phyloP scores from a whole-genome alignment of 53 echinoderm and acorn worm genomes.

The Temnopleurus reevesii region DNA sequence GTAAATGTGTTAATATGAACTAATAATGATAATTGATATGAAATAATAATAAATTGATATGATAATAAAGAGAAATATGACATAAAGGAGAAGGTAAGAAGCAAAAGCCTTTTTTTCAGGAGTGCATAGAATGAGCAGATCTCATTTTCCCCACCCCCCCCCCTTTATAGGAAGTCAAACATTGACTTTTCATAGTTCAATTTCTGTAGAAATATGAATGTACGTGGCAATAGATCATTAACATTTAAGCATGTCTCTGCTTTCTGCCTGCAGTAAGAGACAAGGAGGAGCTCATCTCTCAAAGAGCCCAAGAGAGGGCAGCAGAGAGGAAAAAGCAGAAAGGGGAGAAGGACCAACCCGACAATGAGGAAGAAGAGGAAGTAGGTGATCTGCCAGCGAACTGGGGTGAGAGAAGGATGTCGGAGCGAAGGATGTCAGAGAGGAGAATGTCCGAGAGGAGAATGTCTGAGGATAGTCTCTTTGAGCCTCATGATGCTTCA shows the following conservation, averaged over 20 bases:
- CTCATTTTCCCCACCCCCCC: too few species aligned
- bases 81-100: too few species aligned
- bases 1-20: too few species aligned
- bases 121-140: too few species aligned
- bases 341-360: background rate
- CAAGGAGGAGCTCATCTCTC: conserved; percentile 29
- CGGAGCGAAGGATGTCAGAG: conserved; percentile 24
- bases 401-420: background rate
- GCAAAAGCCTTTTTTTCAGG: too few species aligned
- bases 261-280: conserved; percentile 19
- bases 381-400: background rate
- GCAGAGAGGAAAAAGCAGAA: conserved; percentile 47
- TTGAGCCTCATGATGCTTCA: conserved; percentile 50
- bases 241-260: background rate
- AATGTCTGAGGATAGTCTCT: background rate
- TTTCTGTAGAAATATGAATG: too few species aligned
- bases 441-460: conserved; percentile 45
- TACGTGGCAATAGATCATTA: too few species aligned
- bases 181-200: too few species aligned
- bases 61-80: too few species aligned
- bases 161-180: too few species aligned
- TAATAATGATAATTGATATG: too few species aligned
- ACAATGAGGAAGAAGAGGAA: background rate
- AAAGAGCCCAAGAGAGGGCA: conserved; percentile 51
- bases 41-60: too few species aligned